These are phyloP conservation scores for Cyphomyrmex costatus DNA, from an alignment of 1,140 invertebrate species.

Conservation along the genomic window DNA sequence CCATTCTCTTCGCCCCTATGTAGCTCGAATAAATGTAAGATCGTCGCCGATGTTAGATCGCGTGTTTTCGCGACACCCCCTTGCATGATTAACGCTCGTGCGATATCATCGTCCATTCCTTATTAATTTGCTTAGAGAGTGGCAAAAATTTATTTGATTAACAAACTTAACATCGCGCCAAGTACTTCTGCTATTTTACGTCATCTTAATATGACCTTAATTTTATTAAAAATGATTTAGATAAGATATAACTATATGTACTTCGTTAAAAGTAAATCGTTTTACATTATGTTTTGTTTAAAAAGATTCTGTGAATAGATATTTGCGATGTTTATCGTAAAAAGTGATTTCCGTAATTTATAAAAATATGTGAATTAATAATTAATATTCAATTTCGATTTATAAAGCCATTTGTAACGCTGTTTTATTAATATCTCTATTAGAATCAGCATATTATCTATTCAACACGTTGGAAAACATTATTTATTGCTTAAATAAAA, in stretches of 20 bases:
- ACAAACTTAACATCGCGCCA: slow-evolving; percentile 2
- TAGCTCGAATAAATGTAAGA: slow-evolving; percentile 2
- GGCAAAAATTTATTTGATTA: slow-evolving; percentile 17
- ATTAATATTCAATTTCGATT: background rate
- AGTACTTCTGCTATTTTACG: background rate
- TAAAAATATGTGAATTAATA: background rate
- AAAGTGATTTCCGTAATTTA: background rate
- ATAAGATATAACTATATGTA: background rate
- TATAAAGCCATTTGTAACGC: background rate
- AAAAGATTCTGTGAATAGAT: background rate
- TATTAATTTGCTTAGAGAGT: background rate
- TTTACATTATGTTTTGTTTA: background rate
- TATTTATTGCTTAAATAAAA: background rate
- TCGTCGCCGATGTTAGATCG: slow-evolving; percentile 12
- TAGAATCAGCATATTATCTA: background rate
- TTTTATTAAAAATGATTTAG: background rate
- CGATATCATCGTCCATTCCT: background rate
- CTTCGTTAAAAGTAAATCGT: background rate
- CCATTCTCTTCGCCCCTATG: background rate
- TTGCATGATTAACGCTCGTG: slow-evolving; percentile 15
- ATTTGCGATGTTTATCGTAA: background rate
- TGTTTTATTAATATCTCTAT: background rate
- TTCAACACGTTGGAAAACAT: background rate
- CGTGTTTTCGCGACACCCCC: background rate
- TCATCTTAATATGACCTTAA: background rate